Conservation (phyloP, 2,797 vertebrate genomes). For the Tinamus major region DNA sequence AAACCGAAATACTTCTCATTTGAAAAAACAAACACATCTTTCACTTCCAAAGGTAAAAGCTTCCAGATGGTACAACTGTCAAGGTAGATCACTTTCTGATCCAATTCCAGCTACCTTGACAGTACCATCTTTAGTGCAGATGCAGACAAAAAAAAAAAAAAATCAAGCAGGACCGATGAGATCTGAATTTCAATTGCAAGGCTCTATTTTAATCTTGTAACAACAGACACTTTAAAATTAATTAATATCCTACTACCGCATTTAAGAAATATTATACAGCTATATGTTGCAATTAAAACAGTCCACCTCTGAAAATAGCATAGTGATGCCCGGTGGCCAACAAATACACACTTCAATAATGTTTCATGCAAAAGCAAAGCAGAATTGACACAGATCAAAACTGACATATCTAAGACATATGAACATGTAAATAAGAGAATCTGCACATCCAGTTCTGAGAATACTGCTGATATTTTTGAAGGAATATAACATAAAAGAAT, state of each 20-base stretch:
- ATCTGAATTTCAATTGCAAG: background rate
- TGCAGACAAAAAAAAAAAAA: background rate
- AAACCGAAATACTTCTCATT: background rate
- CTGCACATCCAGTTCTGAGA: background rate
- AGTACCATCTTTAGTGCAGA: background rate
- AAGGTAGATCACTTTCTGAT: slow-evolving; percentile 42
- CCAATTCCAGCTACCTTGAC: slow-evolving; percentile 23
- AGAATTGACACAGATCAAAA: background rate
- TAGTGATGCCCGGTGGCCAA: background rate
- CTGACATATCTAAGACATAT: background rate
- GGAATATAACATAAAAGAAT: background rate
- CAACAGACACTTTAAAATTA: background rate
- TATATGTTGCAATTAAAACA: background rate
- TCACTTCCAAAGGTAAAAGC: background rate
- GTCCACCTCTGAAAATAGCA: background rate
- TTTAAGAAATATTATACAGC: background rate
- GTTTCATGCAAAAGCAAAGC: background rate
- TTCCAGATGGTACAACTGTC: slow-evolving; percentile 40
- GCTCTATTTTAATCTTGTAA: background rate
- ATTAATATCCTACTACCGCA: background rate
- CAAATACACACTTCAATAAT: background rate
- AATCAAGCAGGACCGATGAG: background rate
- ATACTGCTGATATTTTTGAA: background rate
- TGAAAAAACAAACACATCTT: background rate
- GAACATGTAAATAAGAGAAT: slow-evolving; percentile 10